Evolutionary conservation across 1,140 invertebrate genomes (phyloP), one percentile per base, ranked within the genome.

Genomic region (Macrocentrus cingulum): DNA sequence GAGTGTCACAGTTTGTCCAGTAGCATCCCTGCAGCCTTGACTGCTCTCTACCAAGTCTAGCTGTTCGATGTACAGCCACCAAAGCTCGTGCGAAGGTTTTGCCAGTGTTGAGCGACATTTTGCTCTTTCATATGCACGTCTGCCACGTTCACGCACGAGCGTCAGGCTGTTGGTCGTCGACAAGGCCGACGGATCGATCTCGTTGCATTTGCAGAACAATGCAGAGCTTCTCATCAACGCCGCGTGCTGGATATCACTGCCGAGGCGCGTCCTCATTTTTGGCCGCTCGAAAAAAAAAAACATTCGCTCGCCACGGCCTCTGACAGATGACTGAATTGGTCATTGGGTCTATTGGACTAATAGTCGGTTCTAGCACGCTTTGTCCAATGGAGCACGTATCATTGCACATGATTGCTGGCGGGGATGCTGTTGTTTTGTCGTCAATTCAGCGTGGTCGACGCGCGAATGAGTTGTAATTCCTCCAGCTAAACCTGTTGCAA

Each of bases 401-500:
- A 29, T 29, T 29, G 25, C 25, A 29, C 9, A 29, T 29, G 25
- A 29, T 29, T 29, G 25, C 9, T 29, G 25, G 25, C 25, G 25
- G 37, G 22, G 29, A 16, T 23, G 25, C 25, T 29, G 9, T 29
- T 29, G 25, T 9, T 56, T 46, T 19, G n/a, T n/a, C n/a, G n/a
- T n/a, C n/a, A n/a, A n/a, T n/a, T n/a, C n/a, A n/a, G n/a, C n/a
- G 19, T 48, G 9, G 19, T 25, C 36, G 9, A 56, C 22, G 18
- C n/a, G 34, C 16, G 25, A 22, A 7, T 19, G 25, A 20, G 16
- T 49, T 29, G 46, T 50, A 39, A 57, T 57, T 49, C 25, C 44
- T 34, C 29, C 23, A 50, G 46, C 20, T 13, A 23, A 50, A 58
- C 56, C 56, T 58, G 56, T 58, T 58, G 56, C 56, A 58, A 58